Evolutionary conservation across 1,140 invertebrate genomes (phyloP).

Genomic region (Eciton burchellii): DNA sequence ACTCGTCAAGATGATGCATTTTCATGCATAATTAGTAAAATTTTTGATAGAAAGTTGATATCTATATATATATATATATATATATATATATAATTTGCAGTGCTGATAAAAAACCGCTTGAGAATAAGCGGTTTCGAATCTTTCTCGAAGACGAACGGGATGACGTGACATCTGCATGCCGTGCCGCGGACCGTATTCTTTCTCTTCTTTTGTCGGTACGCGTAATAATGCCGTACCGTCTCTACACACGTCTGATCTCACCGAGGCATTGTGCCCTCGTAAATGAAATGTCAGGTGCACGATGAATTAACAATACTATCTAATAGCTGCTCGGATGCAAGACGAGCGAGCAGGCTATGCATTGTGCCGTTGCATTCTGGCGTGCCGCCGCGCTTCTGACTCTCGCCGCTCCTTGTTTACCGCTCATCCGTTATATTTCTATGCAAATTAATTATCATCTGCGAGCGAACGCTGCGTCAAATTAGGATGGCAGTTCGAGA

Average conservation of each 20-base stretch:
- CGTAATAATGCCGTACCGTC: conserved; percentile 16
- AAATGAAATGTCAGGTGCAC: conserved; percentile 82
- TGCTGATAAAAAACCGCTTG: not conserved
- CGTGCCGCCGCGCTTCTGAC: conserved; percentile 19
- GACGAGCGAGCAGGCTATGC: conserved; percentile 64
- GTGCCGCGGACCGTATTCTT: conserved; percentile 11
- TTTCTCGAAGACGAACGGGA: not conserved
- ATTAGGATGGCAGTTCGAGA: not conserved
- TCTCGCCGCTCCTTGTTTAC: conserved; percentile 64
- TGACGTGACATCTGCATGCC: conserved; percentile 12
- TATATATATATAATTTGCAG: no score
- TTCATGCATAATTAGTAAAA: no score
- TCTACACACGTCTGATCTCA: conserved; percentile 19
- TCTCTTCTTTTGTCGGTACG: conserved; percentile 27
- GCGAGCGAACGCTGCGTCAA: not conserved
- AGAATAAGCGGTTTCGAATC: not conserved
- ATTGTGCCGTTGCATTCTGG: conserved; percentile 73
- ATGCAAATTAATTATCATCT: conserved; percentile 66
- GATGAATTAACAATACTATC: conserved; percentile 83
- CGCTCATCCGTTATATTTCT: conserved; percentile 65
- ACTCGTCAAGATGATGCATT: not conserved
- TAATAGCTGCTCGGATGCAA: conserved; percentile 78
- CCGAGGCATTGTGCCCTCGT: conserved; percentile 73
- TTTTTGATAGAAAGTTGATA: no score
- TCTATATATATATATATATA: no score